Conservation (phyloP, 2,888 invertebrate genomes). For the Trissolcus japonicus region DNA sequence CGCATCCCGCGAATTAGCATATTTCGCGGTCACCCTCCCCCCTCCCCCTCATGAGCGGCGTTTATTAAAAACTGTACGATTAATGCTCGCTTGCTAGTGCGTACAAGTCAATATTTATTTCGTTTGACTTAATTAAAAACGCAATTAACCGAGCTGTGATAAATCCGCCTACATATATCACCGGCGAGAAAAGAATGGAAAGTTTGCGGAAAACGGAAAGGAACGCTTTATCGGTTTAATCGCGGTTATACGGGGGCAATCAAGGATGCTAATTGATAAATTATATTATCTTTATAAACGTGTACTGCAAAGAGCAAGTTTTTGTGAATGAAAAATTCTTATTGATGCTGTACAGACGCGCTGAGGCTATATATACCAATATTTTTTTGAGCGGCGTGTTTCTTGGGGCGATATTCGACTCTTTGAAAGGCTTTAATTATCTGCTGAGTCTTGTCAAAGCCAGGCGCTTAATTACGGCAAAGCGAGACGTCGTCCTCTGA, state of each 20-base stretch:
- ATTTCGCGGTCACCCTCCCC: background rate
- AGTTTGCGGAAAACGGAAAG: too few relatives aligned
- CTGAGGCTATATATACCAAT: too few relatives aligned
- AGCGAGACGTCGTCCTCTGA: background rate
- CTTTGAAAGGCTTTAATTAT: conserved; percentile 23
- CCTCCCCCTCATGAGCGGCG: background rate
- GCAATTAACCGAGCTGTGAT: conserved; percentile 11
- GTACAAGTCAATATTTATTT: conserved; percentile 27
- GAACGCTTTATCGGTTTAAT: conserved; percentile 17
- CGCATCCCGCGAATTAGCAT: conserved; percentile 19
- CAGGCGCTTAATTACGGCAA: conserved; percentile 16
- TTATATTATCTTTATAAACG: too few relatives aligned
- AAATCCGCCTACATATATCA: conserved; percentile 14
- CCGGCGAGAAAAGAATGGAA: background rate
- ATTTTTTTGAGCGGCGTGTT: too few relatives aligned
- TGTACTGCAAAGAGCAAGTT: too few relatives aligned
- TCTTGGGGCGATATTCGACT: conserved; percentile 20
- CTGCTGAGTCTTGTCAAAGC: conserved; percentile 29
- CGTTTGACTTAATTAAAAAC: conserved; percentile 37
- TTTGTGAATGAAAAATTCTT: too few relatives aligned
- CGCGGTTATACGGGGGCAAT: too few relatives aligned
- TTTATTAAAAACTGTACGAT: conserved; percentile 32
- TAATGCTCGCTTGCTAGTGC: conserved; percentile 7
- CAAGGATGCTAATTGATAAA: too few relatives aligned
- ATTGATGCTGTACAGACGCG: too few relatives aligned